Evolutionary conservation across 2,797 vertebrate species (phyloP).

Genomic region (Alectoris magna): DNA sequence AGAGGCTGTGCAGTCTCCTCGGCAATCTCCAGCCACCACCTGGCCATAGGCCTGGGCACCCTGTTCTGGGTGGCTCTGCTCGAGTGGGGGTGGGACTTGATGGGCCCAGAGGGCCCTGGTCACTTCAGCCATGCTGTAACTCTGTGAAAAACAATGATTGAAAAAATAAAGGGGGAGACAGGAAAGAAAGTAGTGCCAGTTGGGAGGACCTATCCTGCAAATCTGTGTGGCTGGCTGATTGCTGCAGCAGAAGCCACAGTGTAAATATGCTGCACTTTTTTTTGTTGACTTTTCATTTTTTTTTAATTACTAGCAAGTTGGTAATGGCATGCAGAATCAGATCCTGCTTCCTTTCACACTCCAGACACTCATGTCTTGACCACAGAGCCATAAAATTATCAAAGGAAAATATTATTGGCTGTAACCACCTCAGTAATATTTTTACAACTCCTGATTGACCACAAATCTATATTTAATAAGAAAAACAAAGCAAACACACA

Average conservation of each 20-base stretch:
- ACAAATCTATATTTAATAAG: constrained; percentile 75
- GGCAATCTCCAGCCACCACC: background rate
- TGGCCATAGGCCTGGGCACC: background rate
- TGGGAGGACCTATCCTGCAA: background rate
- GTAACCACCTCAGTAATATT: constrained; percentile 69
- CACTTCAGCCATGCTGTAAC: background rate
- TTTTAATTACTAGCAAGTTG: constrained; percentile 64
- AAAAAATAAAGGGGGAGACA: background rate
- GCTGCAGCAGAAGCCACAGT: constrained; percentile 28
- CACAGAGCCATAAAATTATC: constrained; percentile 71
- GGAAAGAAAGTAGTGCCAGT: background rate
- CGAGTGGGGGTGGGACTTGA: background rate
- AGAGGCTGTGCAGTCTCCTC: background rate
- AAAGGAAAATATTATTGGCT: constrained; percentile 70
- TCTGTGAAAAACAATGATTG: background rate
- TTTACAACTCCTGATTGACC: constrained; percentile 71
- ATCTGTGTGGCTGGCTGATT: background rate
- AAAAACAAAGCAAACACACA: constrained; percentile 70
- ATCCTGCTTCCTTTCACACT: constrained; percentile 72
- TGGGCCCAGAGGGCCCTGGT: background rate
- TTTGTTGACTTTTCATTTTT: constrained; percentile 70
- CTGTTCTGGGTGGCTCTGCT: background rate
- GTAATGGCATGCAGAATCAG: constrained; percentile 61
- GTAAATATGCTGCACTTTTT: constrained; percentile 50
- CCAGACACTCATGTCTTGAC: constrained; percentile 64